Percentiles rank a stretch among this genome's conserved stretches.
Conservation (phyloP, 2,113 vertebrate genomes). For the Scopus umbretta region DNA sequence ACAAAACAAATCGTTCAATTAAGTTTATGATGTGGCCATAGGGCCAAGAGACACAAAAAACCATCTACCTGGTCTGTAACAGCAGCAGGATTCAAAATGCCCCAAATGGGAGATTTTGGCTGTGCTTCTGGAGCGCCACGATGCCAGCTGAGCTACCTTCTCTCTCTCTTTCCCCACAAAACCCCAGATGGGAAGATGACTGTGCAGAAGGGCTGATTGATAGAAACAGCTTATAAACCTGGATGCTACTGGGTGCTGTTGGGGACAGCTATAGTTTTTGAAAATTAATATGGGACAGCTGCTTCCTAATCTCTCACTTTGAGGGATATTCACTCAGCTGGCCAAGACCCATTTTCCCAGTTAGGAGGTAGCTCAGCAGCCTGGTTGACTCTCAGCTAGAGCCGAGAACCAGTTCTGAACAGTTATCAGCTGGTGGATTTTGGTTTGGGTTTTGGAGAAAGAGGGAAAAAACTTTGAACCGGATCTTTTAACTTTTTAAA, state of each 20-base stretch:
- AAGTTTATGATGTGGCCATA: accelerated
- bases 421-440: not conserved
- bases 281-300: not conserved
- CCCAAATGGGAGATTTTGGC: not conserved
- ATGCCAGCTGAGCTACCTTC: not conserved
- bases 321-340: not conserved
- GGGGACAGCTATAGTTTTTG: not conserved
- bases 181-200: not conserved
- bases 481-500: not conserved
- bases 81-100: not conserved
- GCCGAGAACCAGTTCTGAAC: not conserved
- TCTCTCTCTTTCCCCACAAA: not conserved
- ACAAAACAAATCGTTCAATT: not conserved
- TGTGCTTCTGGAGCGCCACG: not conserved
- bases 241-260: not conserved
- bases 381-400: not conserved
- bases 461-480: not conserved
- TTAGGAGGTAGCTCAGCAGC: not conserved
- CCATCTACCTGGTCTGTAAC: not conserved
- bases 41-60: not conserved
- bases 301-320: not conserved
- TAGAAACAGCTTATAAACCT: not conserved
- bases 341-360: not conserved
- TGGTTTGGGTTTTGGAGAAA: not conserved
- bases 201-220: not conserved